These are phyloP conservation scores for Melanaphis sacchari DNA, from an alignment of 1,140 invertebrate genomes.

Conservation along the genomic window DNA sequence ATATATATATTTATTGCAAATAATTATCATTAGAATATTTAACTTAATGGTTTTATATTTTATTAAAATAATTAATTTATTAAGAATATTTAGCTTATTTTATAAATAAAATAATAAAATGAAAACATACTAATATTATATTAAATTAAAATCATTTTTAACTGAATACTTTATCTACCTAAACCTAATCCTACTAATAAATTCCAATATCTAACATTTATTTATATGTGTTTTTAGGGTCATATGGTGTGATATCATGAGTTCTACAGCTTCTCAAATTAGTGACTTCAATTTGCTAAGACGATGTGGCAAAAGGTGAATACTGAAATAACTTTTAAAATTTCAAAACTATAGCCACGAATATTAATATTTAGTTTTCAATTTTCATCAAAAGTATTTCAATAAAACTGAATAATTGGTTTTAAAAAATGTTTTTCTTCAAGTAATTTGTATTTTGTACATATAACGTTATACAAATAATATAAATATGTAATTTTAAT, in stretches of 20 bases:
- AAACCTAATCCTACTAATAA: constrained; percentile 15
- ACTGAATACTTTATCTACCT: background rate
- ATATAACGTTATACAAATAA: background rate
- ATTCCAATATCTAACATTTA: constrained; percentile 27
- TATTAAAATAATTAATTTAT: background rate
- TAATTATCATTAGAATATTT: background rate
- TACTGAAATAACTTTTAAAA: constrained; percentile 11
- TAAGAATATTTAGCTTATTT: background rate
- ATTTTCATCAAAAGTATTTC: background rate
- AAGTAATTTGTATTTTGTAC: background rate
- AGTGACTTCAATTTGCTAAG: constrained; percentile 52
- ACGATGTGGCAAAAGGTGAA: constrained; percentile 51
- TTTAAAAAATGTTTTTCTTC: background rate
- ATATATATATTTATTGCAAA: background rate
- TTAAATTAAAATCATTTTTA: background rate
- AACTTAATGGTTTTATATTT: background rate
- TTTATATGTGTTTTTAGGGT: constrained; percentile 23
- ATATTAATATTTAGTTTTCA: background rate
- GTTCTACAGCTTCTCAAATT: constrained; percentile 52
- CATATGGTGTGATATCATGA: constrained; percentile 39
- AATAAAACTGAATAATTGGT: background rate
- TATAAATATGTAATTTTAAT: background rate
- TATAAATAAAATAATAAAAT: background rate
- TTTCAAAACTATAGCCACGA: background rate
- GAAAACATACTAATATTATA: background rate